Conservation (phyloP, 2,888 invertebrate species). For the Macrophya alboannulata region DNA sequence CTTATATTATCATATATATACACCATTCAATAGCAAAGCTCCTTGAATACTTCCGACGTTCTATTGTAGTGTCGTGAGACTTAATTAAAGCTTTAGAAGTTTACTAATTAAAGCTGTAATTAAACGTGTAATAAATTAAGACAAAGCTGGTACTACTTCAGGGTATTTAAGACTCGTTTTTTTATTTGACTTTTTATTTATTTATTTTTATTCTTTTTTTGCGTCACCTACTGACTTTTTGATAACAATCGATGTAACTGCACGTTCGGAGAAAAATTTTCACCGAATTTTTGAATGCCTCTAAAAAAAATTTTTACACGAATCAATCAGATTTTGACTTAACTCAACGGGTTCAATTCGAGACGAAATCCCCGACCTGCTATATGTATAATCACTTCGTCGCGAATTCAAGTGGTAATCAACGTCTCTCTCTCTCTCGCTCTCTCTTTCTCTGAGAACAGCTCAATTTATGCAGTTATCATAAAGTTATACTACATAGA, state of each 20-base stretch:
- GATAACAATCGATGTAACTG: background rate
- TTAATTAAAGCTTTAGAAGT: conserved; percentile 50
- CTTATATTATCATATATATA: background rate
- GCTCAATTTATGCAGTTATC: conserved; percentile 5
- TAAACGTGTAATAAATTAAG: conserved; percentile 48
- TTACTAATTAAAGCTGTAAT: conserved; percentile 45
- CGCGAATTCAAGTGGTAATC: background rate
- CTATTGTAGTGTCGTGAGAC: conserved; percentile 47
- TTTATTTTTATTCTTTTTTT: background rate
- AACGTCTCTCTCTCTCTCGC: too few species aligned
- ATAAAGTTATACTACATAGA: background rate
- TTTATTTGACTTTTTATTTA: background rate
- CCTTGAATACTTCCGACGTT: conserved; percentile 34
- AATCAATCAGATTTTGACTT: background rate
- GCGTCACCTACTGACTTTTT: background rate
- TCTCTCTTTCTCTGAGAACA: background rate
- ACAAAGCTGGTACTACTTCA: background rate
- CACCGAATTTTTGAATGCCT: background rate
- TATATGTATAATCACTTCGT: background rate
- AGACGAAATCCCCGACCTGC: background rate
- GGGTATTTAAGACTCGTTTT: background rate
- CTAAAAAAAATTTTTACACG: background rate
- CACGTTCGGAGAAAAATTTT: background rate
- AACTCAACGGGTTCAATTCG: background rate
- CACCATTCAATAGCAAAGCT: background rate